Conservation (phyloP, 2,113 vertebrate genomes). For the Elephas maximus region DNA sequence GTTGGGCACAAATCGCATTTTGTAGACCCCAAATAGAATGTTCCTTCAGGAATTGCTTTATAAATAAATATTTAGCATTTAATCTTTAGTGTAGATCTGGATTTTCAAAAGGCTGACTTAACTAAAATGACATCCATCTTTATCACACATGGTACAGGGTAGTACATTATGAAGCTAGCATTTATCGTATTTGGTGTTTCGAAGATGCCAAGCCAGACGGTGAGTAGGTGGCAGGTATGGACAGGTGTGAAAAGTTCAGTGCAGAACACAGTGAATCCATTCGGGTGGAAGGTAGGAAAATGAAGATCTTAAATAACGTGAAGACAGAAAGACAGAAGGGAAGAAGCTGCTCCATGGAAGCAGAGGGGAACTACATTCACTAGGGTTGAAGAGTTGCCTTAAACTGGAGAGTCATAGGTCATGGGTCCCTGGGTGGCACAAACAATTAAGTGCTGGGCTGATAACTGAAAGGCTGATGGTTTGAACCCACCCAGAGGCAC, state of each 20-base stretch:
- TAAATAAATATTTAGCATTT: not conserved
- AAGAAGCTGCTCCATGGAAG: not conserved
- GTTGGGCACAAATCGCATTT: not conserved
- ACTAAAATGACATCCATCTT: not conserved
- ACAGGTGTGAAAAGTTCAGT: not conserved
- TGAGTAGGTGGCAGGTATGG: rapidly evolving
- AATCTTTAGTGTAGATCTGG: not conserved
- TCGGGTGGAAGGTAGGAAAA: not conserved
- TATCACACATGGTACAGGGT: no score
- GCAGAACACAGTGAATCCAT: not conserved
- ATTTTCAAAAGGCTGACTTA: constrained; percentile 8
- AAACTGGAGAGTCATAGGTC: no score
- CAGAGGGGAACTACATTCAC: not conserved
- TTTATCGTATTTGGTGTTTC: not conserved
- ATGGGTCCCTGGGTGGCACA: not conserved
- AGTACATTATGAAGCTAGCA: not conserved
- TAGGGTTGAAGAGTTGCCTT: not conserved
- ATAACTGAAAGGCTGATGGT: not conserved
- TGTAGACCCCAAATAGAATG: not conserved
- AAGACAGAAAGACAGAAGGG: not conserved
- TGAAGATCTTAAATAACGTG: not conserved
- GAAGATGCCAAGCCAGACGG: not conserved
- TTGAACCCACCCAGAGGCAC: not conserved
- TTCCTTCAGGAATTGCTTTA: not conserved
- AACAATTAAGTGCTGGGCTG: not conserved